A percentile compares a stretch with the other conserved stretches of the same genome.
Evolutionary conservation across 2,797 vertebrate species (phyloP).

Genomic region (Petrocephalus schoutedeni): DNA sequence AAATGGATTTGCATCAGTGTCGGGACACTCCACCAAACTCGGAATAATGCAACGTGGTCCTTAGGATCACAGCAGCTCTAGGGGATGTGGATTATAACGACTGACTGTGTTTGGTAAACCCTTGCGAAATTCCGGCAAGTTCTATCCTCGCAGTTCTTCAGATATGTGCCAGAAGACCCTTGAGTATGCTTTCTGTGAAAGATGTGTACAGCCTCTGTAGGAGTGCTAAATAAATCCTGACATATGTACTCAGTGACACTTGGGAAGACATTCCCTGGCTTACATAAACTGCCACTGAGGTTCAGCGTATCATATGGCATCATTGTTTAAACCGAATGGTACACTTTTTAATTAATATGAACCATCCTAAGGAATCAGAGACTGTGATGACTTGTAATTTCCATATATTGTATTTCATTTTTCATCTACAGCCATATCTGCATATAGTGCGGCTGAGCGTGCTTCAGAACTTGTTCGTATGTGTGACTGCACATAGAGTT

Average conservation of each 20-base stretch:
- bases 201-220: not conserved
- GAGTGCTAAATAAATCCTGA: not conserved
- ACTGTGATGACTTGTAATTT: not conserved
- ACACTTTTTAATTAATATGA: not conserved
- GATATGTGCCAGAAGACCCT: not conserved
- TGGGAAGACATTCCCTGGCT: not conserved
- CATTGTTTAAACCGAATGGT: not conserved
- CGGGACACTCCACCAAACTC: not conserved
- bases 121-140: not conserved
- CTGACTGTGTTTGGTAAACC: not conserved
- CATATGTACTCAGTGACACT: not conserved
- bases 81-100: not conserved
- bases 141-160: not conserved
- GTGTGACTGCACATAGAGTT: not conserved
- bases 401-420: not conserved
- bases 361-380: not conserved
- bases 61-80: not conserved
- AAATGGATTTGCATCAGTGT: constrained; percentile 11
- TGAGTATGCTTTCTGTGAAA: not conserved
- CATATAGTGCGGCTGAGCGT: not conserved
- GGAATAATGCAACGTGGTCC: not conserved
- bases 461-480: not conserved
- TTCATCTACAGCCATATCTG: not conserved
- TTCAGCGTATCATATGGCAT: not conserved
- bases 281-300: not conserved